phyloP scores from a whole-genome alignment of 92 coral and sea anemone genomes.

The Porites lobata region DNA sequence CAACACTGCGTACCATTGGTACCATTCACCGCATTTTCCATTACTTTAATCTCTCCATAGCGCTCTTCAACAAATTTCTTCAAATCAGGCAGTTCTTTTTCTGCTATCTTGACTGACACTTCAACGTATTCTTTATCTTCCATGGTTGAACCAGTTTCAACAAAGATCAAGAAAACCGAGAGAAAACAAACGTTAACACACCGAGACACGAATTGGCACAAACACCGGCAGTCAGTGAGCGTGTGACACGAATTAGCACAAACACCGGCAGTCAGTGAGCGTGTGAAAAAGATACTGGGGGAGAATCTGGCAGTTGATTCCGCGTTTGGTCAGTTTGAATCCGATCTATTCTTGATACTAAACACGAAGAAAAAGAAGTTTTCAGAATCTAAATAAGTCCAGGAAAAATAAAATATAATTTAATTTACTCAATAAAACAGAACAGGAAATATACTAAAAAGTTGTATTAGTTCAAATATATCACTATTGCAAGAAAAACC shows the following conservation, averaged over 20 bases:
- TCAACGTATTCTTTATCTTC: background rate
- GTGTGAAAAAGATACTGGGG: background rate
- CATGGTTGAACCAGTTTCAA: background rate
- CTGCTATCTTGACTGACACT: background rate
- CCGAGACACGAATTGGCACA: background rate
- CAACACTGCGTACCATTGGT: background rate
- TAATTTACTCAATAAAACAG: no score
- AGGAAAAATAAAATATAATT: no score
- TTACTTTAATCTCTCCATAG: background rate
- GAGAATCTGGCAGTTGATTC: background rate
- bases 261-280: background rate
- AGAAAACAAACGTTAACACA: slow-evolving; percentile 1
- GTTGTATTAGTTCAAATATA: no score
- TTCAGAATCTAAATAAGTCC: no score
- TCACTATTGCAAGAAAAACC: no score
- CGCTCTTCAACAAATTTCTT: slow-evolving; percentile 1
- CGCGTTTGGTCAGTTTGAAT: no score
- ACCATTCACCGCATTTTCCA: background rate
- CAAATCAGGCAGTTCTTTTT: slow-evolving; percentile 1
- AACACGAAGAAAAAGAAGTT: no score
- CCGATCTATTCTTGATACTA: no score
- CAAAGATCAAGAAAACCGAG: slow-evolving; percentile 4
- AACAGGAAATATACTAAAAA: no score
- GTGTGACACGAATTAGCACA: background rate
- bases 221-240: background rate